Evolutionary conservation across 2,113 vertebrate genomes (phyloP), one percentile per base, ranked within the genome.

Genomic region (Herpetotheres cachinnans): DNA sequence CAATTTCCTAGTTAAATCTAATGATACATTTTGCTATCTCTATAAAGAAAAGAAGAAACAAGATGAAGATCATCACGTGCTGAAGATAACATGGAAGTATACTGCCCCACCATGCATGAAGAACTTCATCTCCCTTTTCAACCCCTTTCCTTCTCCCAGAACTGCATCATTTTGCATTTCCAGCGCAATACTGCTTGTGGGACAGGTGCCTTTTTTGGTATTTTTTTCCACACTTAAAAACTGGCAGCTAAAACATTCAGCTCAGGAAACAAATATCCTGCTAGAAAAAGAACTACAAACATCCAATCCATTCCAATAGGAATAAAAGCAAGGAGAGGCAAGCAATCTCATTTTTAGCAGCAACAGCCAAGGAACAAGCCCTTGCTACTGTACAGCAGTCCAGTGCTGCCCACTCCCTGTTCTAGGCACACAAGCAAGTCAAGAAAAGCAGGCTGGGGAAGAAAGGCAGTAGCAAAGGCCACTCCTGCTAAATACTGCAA

Each of bases 101-200:
- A 55, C 22, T 76, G 13, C 8, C 14, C 12, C 26, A 34, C 7
- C 5, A 16, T 13, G 16, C 50, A 27, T 13, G 9, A 76, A 54
- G 29, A 83, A 74, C 4, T 71, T 44, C 1, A 40, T 63, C 14
- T 46, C 29, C 55, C 13, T 81, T 95, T 92, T 89, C 36, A 87
- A 9, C 30, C 22, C 11, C 47, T 79, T 55, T 70, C 47, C 29
- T 71, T 55, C 58, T 15, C 62, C 38, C 24, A 47, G 24, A 82
- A 71, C 16, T 36, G 86, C 15, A 46, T 12, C 9, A 42, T 42
- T 77, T 83, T 58, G 38, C 24, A 54, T 54, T 70, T 49, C 36
- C 19, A 77, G 7, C 0, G 0, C 40, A 77, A 73, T 14, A 12
- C 40, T 42, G 34, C 38, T 67, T 46, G 34, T n/a, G 16, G 36